Base-by-base conservation (phyloP, 2,113 vertebrate genomes). In the Notechis scutatus region DNA sequence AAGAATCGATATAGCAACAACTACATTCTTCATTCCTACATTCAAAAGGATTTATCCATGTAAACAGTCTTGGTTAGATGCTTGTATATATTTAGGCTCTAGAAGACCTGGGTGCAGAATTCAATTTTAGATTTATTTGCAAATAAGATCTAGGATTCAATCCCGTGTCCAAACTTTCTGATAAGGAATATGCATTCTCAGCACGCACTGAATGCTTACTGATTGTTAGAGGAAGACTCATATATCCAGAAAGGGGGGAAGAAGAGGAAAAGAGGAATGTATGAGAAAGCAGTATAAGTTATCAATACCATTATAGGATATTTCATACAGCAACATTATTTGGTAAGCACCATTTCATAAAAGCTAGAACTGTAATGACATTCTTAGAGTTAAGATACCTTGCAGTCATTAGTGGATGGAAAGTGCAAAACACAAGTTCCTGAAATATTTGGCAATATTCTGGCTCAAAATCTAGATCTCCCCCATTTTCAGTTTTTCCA, bases 1-100 rank as follows among this genome's bases (percentile, higher is more conserved):
- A 34, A 8, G 45, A 24, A 87, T 21, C 4, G 11, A 52, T 57
- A 85, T 24, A 20, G 5, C 89, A 93, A 92, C 39, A 88, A 92
- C 90, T 50, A 85, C 59, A 92, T 88, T 89, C 61, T 24, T 4
- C 92, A 88, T 50, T 91, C 29, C 89, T 87, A 85, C 59, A 90
- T 52, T 7, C 11, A 85, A 45, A 92, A 23, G 21, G 34, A 10
- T 90, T 93, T 86, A 90, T 29, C 45, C 20, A 87, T 56, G 52
- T 1, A 90, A 47, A 57, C 47, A 24, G 59, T 34, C 29, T 14
- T 93, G 55, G 21, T 50, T 54, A 90, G 29, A 50, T 47, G 24
- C 15, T 5, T 85, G 11, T 29, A 64, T 0, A 56, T 34, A 59
- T 85, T 91, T 86, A 86, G 24, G 45, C 1, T 86, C 6, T 3